phyloP scores from a whole-genome alignment of 2,888 invertebrate genomes.

The Myathropa florea region DNA sequence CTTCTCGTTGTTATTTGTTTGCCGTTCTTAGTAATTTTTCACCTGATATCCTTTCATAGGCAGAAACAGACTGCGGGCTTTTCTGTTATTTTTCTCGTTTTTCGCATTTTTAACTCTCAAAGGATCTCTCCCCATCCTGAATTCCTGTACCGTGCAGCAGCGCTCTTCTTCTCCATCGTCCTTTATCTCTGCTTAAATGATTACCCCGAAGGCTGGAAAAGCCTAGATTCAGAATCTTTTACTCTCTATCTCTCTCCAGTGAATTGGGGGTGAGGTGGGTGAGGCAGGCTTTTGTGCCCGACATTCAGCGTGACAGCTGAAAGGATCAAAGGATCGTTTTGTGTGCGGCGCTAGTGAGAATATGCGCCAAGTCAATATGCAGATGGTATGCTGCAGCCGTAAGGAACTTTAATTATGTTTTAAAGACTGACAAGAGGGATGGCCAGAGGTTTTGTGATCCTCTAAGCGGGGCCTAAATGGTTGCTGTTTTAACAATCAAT shows the following conservation, averaged over 20 bases:
- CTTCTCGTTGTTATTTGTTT: slow-evolving; percentile 61
- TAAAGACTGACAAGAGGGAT: background rate
- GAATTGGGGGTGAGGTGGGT: background rate
- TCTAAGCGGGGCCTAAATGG: background rate
- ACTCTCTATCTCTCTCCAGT: background rate
- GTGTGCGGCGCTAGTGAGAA: background rate
- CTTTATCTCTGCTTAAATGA: slow-evolving; percentile 60
- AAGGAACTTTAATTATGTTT: slow-evolving; percentile 30
- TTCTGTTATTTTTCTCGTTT: slow-evolving; percentile 18
- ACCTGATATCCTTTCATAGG: slow-evolving; percentile 67
- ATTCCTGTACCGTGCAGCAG: slow-evolving; percentile 24
- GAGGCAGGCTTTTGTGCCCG: slow-evolving; percentile 1
- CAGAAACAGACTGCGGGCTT: slow-evolving; percentile 27
- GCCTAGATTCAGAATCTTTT: slow-evolving; percentile 56
- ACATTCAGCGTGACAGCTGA: slow-evolving; percentile 47
- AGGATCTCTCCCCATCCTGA: slow-evolving; percentile 53
- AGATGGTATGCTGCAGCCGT: background rate
- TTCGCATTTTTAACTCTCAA: slow-evolving; percentile 63
- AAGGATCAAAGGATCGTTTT: slow-evolving; percentile 50
- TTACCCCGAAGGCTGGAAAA: slow-evolving; percentile 50
- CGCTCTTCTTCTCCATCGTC: background rate
- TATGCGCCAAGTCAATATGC: slow-evolving; percentile 11
- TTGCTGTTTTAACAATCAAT: background rate
- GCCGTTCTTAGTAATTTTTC: slow-evolving; percentile 69
- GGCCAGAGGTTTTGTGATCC: background rate